Percentiles rank a stretch among this genome's conserved stretches.
Conservation (phyloP, 2,797 vertebrate genomes). For the Euphonia xanthogaster region DNA sequence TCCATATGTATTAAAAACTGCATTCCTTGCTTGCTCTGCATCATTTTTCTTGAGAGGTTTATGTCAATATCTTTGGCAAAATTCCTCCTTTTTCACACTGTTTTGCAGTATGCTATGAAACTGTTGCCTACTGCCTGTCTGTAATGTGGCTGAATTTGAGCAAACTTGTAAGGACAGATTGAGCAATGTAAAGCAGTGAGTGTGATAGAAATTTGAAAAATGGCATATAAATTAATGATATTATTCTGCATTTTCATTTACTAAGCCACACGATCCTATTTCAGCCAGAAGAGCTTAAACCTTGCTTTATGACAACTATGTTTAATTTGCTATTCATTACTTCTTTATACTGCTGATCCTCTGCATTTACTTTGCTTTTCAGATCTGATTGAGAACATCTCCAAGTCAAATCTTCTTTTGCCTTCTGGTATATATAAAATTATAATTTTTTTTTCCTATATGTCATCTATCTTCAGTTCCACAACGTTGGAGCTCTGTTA, state of each 20-base stretch:
- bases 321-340: not conserved
- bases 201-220: not conserved
- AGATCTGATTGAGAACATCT: conserved; percentile 24
- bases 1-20: conserved; percentile 14
- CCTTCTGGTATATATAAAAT: not conserved
- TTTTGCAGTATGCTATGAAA: conserved; percentile 25
- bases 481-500: not conserved
- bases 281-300: not conserved
- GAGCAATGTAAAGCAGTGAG: not conserved
- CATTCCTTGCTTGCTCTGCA: not conserved
- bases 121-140: not conserved
- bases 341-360: not conserved
- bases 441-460: not conserved
- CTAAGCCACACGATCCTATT: not conserved
- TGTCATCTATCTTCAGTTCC: not conserved
- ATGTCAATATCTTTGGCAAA: conserved; percentile 36
- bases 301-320: not conserved
- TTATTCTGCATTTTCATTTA: not conserved
- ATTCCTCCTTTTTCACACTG: conserved; percentile 8
- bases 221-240: not conserved
- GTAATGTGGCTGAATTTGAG: conserved; percentile 20
- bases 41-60: conserved; percentile 25
- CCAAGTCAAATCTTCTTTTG: conserved; percentile 10
- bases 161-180: not conserved
- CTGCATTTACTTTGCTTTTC: not conserved